Base-by-base conservation (phyloP, 1,140 invertebrate genomes). In the Polypedilum vanderplanki region DNA sequence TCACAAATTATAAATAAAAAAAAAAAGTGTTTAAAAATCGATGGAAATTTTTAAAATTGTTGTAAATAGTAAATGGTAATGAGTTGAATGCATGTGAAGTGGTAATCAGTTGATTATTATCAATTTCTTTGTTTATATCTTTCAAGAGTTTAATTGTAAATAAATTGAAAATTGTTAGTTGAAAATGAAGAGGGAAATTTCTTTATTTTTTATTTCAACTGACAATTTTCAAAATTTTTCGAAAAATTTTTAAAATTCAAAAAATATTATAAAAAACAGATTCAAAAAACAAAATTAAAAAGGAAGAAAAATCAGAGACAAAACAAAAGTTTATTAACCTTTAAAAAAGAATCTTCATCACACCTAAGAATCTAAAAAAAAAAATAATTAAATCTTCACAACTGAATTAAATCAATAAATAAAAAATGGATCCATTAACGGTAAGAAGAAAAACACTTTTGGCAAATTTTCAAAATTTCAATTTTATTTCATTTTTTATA, bases 371-470 rank as follows among this genome's bases (percentile, higher is more conserved):
- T 57, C 12, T 8, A 46, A 10, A 46, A 46, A 46, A 57, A 46
- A 46, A 4, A 1, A 2, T 46, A 12, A 33, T 33, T 33, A 33
- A 33, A 33, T 3, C 24, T 5, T 33, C 24, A 33, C 24, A 33
- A 33, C 24, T 46, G 8, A 46, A 46, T n/a, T 57, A 57, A 57
- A 57, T 57, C n/a, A 57, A 57, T n/a, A n/a, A 57, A 46, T 46
- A 46, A 46, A 57, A 57, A 57, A 70, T 70, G 65, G 65, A 70
- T 70, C 65, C 65, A 70, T 70, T 70, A 70, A 70, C 65, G 65
- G 65, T 70, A 70, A 70, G 65, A 70, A n/a, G 9, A 8, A 18
- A 20, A 22, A 5, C 12, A 8, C 20, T 70, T 70, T 70, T 70
- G 65, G 65, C 17, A 70, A 18, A 10, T 20, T 20, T 20, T 20